phyloP scores from a whole-genome alignment of 2,113 vertebrate species.

The Dipodomys merriami region DNA sequence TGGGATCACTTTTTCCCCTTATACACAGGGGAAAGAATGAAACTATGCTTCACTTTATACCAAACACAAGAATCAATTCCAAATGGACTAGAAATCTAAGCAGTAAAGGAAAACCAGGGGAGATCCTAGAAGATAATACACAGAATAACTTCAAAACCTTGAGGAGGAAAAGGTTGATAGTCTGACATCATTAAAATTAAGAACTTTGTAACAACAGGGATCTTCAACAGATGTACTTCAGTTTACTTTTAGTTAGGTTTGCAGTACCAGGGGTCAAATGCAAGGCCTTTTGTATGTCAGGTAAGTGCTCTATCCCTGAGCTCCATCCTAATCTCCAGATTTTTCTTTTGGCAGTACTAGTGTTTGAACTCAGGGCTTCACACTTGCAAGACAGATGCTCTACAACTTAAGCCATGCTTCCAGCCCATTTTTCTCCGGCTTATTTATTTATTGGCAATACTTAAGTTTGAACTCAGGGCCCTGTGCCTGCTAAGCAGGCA shows the following conservation, averaged over 20 bases:
- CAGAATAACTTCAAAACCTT: constrained; percentile 33
- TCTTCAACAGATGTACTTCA: not conserved
- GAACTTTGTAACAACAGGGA: constrained; percentile 33
- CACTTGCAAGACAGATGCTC: no score
- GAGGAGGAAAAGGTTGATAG: not conserved
- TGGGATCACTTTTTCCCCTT: not conserved
- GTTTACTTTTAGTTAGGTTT: not conserved
- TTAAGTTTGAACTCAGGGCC: not conserved
- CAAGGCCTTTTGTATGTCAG: no score
- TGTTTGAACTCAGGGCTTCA: no score
- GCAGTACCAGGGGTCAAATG: not conserved
- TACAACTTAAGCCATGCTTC: no score
- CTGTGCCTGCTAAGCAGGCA: not conserved
- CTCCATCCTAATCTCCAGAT: no score
- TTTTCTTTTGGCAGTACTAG: no score
- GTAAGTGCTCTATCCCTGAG: no score
- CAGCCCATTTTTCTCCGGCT: no score
- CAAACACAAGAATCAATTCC: constrained; percentile 10
- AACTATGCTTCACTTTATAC: not conserved
- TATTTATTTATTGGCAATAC: no score
- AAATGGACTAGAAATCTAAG: constrained; percentile 45
- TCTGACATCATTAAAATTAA: constrained; percentile 47
- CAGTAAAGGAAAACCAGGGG: constrained; percentile 20
- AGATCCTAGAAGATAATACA: constrained; percentile 33
- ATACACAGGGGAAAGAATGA: not conserved